Base-by-base conservation (phyloP, 2,888 invertebrate species). In the Tortrix viridana region DNA sequence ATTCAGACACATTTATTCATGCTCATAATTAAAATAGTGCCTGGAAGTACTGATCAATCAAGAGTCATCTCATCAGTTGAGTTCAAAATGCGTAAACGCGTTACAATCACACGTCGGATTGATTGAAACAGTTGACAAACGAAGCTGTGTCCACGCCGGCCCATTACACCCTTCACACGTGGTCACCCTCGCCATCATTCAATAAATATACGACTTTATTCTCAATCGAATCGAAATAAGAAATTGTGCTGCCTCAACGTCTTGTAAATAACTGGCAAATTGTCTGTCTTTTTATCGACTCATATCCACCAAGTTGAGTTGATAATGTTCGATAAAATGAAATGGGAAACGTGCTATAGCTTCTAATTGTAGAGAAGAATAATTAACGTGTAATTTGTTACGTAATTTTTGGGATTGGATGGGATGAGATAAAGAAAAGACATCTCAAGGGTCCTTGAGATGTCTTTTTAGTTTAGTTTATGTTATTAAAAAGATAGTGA, bases 201-300 rank as follows among this genome's bases (percentile, higher is more conserved):
- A 47, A 32, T 48, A 32, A 43, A 43, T 47, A 52, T 12, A 50
- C 44, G 58, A 60, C 48, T 58, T 61, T 44, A 62, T 56, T 58
- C 60, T 60, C 60, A 64, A 65, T 79, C 70, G 79, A 75, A 80
- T 76, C 77, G 74, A 79, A 82, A 82, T 84, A 81, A 84, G 79
- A 75, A 78, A 79, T 80, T 71, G 74, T 74, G 84, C 86, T 76
- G 82, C 71, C 74, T 84, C 85, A 83, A 80, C 84, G 77, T 80
- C 75, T 85, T 82, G 72, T 81, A 83, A 84, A 82, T 83, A 84
- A 81, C 77, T 76, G 71, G 69, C 66, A 74, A 79, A 82, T 81
- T 75, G 81, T 76, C 78, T 76, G 74, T 76, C 81, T 79, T 74
- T 78, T 79, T 80, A 79, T 77, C 65, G 76, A 73, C 73, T 75